Evolutionary conservation across 2,888 invertebrate species (phyloP).

Genomic region (Diarsia brunnea): DNA sequence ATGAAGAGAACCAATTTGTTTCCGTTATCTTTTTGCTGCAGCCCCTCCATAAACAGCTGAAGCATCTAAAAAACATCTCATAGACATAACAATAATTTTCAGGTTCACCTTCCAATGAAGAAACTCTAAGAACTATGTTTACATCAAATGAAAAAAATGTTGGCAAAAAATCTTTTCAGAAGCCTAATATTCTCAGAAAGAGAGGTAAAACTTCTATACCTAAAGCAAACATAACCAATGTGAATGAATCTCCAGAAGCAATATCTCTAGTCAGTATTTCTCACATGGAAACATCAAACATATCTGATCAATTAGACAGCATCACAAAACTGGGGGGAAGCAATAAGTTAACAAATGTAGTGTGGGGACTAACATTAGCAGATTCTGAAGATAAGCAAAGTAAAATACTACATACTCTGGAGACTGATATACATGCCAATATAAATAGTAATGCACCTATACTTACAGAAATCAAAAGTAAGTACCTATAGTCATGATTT

Average conservation of each 20-base stretch:
- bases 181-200: slow-evolving; percentile 86
- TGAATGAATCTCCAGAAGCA: slow-evolving; percentile 67
- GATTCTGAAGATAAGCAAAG: slow-evolving; percentile 42
- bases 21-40: neutral
- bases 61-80: neutral
- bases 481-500: slow-evolving; percentile 19
- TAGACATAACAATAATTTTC: slow-evolving; percentile 24
- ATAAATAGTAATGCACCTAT: slow-evolving; percentile 39
- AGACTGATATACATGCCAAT: slow-evolving; percentile 61
- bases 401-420: slow-evolving; percentile 37
- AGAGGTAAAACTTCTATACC: slow-evolving; percentile 72
- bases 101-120: slow-evolving; percentile 59
- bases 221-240: slow-evolving; percentile 59
- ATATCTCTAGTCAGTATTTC: slow-evolving; percentile 51
- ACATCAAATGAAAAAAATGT: slow-evolving; percentile 78
- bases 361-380: slow-evolving; percentile 52
- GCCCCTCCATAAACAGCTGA: neutral
- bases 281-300: slow-evolving; percentile 24
- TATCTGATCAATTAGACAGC: slow-evolving; percentile 33
- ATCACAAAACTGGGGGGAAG: slow-evolving; percentile 14
- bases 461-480: slow-evolving; percentile 39
- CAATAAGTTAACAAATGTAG: slow-evolving; percentile 30
- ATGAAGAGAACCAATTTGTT: neutral
- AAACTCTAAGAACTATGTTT: slow-evolving; percentile 77
- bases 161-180: slow-evolving; percentile 81